Conservation (phyloP, 2,797 vertebrate species). For the Coracias cyanogaster region DNA sequence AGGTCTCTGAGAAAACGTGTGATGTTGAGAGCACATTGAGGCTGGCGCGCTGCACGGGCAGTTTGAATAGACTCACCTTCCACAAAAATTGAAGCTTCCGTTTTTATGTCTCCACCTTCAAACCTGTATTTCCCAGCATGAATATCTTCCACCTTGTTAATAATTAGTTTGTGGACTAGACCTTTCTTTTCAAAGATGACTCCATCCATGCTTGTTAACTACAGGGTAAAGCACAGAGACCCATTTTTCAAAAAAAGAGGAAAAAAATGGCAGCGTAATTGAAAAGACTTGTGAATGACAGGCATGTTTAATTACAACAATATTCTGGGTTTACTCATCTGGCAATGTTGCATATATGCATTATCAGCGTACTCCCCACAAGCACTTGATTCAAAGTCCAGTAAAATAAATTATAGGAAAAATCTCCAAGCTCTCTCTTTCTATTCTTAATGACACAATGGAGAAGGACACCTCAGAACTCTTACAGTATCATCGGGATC, state of each 20-base stretch:
- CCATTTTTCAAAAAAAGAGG: background rate
- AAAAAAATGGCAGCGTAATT: background rate
- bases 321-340: background rate
- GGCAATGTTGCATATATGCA: background rate
- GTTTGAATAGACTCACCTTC: constrained; percentile 79
- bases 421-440: background rate
- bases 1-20: background rate
- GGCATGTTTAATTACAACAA: background rate
- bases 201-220: constrained; percentile 83
- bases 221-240: background rate
- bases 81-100: constrained; percentile 83
- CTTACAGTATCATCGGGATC: background rate
- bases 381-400: background rate
- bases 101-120: constrained; percentile 85
- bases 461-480: background rate
- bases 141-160: constrained; percentile 77
- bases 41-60: background rate
- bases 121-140: constrained; percentile 88
- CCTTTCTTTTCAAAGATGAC: constrained; percentile 82
- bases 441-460: background rate
- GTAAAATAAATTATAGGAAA: background rate
- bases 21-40: background rate
- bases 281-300: background rate
- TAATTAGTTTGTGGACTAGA: constrained; percentile 79
- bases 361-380: background rate